A percentile compares a stretch with the other conserved stretches of the same genome.
phyloP scores from a whole-genome alignment of 2,888 invertebrate species.

The Leptopilina drosophilae region DNA sequence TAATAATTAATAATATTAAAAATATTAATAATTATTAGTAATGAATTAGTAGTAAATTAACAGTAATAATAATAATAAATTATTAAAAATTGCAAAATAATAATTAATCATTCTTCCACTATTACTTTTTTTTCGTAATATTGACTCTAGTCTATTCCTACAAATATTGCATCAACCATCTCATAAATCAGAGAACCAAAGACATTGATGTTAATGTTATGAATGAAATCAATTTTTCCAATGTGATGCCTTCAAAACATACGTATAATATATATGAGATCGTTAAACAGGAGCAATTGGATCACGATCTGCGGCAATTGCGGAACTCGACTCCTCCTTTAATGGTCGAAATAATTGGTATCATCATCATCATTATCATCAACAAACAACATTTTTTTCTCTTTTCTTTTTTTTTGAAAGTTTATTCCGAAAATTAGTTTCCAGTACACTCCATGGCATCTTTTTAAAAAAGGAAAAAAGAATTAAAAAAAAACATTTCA shows the following conservation, averaged over 20 bases:
- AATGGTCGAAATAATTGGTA: constrained; percentile 51
- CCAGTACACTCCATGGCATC: neutral
- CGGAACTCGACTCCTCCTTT: constrained; percentile 41
- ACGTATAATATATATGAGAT: too few species aligned
- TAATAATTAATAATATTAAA: too few species aligned
- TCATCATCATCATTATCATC: neutral
- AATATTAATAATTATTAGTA: too few species aligned
- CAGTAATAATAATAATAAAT: too few species aligned
- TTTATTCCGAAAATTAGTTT: constrained; percentile 22
- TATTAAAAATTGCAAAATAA: too few species aligned
- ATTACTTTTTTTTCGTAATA: too few species aligned
- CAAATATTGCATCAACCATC: too few species aligned
- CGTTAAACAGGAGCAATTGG: too few species aligned
- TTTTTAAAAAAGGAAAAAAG: neutral
- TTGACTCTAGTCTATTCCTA: too few species aligned
- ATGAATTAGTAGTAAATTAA: too few species aligned
- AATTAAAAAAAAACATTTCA: neutral
- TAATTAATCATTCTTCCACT: too few species aligned
- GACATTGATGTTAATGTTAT: constrained; percentile 22
- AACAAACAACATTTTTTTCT: neutral
- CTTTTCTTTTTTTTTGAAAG: neutral
- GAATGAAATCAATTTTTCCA: neutral
- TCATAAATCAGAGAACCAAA: constrained; percentile 3
- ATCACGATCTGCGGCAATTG: constrained; percentile 3
- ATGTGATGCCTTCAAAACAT: too few species aligned